Base-by-base conservation (phyloP, 92 coral and sea anemone genomes). In the Zoanthus sansibaricus region DNA sequence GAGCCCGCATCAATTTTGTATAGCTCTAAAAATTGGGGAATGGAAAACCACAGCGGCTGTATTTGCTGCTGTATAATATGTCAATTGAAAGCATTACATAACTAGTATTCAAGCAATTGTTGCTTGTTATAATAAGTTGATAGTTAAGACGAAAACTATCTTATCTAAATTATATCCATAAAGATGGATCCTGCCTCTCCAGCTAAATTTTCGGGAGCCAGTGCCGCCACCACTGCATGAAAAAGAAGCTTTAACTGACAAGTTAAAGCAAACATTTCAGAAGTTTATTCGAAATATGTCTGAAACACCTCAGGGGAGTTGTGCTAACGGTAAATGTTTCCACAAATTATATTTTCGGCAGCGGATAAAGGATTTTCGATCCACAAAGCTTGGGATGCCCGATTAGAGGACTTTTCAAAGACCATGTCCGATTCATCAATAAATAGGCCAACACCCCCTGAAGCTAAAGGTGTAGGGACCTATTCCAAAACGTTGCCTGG, bases 121-220 rank as follows among this genome's bases (percentile, higher is more conserved):
- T 67, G 72, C 74, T 70, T 70, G 74, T 70, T 70, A 70, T 12
- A 70, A 70, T 70, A 70, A 70, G 74, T 70, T 72, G 51, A 72
- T 72, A 72, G 44, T 42, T 72, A 72, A 72, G 77, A 72, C 42
- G 77, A 72, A 72, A 72, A 72, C 54, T 72, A 72, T 72, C 77
- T 72, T 72, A 72, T 72, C 72, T 68, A 68, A 68, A n/a, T 68
- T 68, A 68, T 68, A 68, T 68, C 72, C 72, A 15, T 25, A 68
- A 68, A 68, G 44, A 10, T 68, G 72, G 72, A 68, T 68, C 72
- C 72, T 68, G 72, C 45, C n/a, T 68, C 72, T 68, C 15, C 15
- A 68, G 72, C 72, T 68, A 68, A 68, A 68, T 68, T 68, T 68
- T 68, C 13, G 72, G 72, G 45, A 25, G 45, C 72, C 72, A 68